Conservation (phyloP, 2,888 invertebrate species). For the Cheilosia variabilis region DNA sequence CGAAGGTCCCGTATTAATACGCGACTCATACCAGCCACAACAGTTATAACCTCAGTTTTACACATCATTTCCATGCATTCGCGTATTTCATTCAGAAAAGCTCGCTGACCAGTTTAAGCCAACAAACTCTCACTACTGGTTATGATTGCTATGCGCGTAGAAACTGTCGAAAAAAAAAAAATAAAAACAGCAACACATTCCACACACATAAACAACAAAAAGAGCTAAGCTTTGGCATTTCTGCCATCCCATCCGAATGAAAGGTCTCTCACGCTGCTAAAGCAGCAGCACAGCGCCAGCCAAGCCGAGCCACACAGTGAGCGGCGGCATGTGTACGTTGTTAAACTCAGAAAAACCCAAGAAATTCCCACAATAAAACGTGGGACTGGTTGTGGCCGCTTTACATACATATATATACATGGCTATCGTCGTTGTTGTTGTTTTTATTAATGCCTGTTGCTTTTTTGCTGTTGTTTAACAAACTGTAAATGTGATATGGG, state of each 20-base stretch:
- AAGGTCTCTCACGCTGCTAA: conserved; percentile 64
- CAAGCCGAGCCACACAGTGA: conserved; percentile 17
- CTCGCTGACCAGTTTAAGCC: conserved; percentile 48
- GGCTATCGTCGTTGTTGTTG: neutral
- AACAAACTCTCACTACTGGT: conserved; percentile 58
- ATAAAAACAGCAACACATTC: conserved; percentile 7
- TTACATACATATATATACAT: conserved; percentile 13
- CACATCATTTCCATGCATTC: neutral
- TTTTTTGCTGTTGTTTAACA: conserved; percentile 47
- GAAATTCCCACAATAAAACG: conserved; percentile 83
- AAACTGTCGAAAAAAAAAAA: neutral
- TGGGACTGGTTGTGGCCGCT: conserved; percentile 60
- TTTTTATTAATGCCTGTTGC: conserved; percentile 38
- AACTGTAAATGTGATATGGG: conserved; percentile 69
- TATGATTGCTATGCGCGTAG: conserved; percentile 22
- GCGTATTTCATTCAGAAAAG: conserved; percentile 70
- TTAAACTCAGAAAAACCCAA: conserved; percentile 83
- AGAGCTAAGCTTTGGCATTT: conserved; percentile 56
- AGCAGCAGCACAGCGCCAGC: conserved; percentile 17
- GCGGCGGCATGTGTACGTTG: conserved; percentile 76
- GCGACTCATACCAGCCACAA: conserved; percentile 15
- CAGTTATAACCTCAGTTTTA: conserved; percentile 18
- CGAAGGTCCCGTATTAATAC: too few relatives aligned
- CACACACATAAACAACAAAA: conserved; percentile 13
- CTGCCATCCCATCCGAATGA: conserved; percentile 40